Percentiles rank a stretch among this genome's conserved stretches.
These are phyloP conservation scores for Neocrepidodera transversa DNA, from an alignment of 2,888 invertebrate species.

Conservation along the genomic window DNA sequence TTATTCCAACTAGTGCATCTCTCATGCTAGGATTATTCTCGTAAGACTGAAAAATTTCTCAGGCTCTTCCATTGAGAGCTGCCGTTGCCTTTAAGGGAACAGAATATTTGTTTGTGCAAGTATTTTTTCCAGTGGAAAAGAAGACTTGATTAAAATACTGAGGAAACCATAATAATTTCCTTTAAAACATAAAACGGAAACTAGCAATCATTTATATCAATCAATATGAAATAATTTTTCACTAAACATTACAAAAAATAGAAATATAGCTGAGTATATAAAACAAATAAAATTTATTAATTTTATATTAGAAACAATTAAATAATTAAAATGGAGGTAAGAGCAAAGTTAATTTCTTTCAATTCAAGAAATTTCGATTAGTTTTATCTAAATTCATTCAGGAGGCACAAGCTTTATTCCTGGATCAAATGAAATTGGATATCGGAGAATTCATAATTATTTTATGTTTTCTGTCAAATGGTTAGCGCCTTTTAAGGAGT, in stretches of 20 bases:
- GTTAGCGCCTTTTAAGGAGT: not conserved
- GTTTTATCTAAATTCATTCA: constrained; percentile 1
- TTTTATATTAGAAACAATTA: too few species aligned
- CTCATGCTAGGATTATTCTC: constrained; percentile 20
- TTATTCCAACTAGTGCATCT: constrained; percentile 25
- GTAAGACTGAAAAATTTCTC: constrained; percentile 25
- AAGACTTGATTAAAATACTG: too few species aligned
- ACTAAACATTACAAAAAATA: too few species aligned
- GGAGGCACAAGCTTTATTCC: constrained; percentile 4
- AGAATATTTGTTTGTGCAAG: constrained; percentile 20
- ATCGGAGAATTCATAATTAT: constrained; percentile 11
- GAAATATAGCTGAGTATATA: too few species aligned
- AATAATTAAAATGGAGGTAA: too few species aligned
- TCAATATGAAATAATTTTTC: too few species aligned
- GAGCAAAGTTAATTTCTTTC: too few species aligned
- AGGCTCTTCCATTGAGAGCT: constrained; percentile 17
- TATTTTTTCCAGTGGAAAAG: not conserved
- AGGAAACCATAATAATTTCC: too few species aligned
- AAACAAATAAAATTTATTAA: too few species aligned
- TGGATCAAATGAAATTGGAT: constrained; percentile 14
- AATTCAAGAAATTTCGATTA: not conserved
- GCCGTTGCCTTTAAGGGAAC: constrained; percentile 14
- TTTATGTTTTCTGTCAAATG: constrained; percentile 4
- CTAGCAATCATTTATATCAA: too few species aligned
- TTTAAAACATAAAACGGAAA: too few species aligned